phyloP scores from a whole-genome alignment of 2,888 invertebrate species.

The Timandra comae region DNA sequence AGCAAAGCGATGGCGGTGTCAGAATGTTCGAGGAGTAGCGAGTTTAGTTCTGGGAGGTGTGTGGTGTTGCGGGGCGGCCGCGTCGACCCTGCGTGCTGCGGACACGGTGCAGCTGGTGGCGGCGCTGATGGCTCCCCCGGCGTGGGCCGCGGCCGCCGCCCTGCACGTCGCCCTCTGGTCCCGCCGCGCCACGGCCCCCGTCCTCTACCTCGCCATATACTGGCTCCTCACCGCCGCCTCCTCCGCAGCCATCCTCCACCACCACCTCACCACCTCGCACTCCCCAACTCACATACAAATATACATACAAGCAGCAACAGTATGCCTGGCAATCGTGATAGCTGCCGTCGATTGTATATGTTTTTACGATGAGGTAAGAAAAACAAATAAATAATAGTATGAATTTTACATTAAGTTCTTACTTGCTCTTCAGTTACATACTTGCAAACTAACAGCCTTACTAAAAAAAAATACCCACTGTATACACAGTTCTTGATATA shows the following conservation, averaged over 20 bases:
- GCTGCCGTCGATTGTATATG: conserved; percentile 55
- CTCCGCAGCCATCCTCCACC: conserved; percentile 46
- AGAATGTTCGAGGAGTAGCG: conserved; percentile 52
- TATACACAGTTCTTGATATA: too few species aligned
- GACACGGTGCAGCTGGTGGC: conserved; percentile 47
- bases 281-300: conserved; percentile 38
- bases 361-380: conserved; percentile 63
- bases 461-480: too few species aligned
- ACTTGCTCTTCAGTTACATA: too few species aligned
- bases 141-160: conserved; percentile 60
- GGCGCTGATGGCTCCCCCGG: conserved; percentile 49
- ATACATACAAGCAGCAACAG: conserved; percentile 46
- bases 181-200: conserved; percentile 53
- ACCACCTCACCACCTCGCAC: conserved; percentile 30
- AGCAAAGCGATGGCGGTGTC: conserved; percentile 51
- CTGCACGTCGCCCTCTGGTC: conserved; percentile 61
- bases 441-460: too few species aligned
- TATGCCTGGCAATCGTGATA: conserved; percentile 43
- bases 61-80: conserved; percentile 55
- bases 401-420: background rate
- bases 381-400: conserved; percentile 1
- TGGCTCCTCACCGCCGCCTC: conserved; percentile 55
- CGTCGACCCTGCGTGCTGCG: conserved; percentile 41
- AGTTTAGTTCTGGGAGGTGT: conserved; percentile 44
- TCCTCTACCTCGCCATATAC: conserved; percentile 64